These are phyloP conservation scores for Drosophila ironensis DNA, from an alignment of 1,140 invertebrate genomes.

Conservation along the genomic window DNA sequence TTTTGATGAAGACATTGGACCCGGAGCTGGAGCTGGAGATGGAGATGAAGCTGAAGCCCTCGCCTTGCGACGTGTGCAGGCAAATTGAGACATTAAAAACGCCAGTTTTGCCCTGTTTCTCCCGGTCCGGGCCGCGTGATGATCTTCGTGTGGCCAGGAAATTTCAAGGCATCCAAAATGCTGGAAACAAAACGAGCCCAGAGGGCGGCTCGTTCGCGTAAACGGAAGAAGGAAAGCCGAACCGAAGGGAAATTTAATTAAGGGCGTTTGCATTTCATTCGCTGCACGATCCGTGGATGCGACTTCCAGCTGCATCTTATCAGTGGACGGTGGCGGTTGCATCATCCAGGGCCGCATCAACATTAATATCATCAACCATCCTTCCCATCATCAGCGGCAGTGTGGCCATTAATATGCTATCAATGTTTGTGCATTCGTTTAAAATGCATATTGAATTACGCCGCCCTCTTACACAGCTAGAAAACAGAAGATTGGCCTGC, in stretches of 20 bases:
- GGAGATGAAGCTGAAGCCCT: background rate
- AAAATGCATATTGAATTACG: constrained; percentile 70
- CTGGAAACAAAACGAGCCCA: background rate
- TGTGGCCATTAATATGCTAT: constrained; percentile 70
- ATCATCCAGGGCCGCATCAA: constrained; percentile 29
- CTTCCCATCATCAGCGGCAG: constrained; percentile 14
- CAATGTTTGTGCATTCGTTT: constrained; percentile 77
- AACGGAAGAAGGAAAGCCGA: constrained; percentile 27
- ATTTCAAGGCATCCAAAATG: constrained; percentile 31
- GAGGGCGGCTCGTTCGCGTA: constrained; percentile 2
- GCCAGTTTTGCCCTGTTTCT: constrained; percentile 37
- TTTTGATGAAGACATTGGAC: constrained; percentile 75
- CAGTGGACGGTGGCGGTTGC: constrained; percentile 64
- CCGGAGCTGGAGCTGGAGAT: no score
- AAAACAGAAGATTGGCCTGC: background rate
- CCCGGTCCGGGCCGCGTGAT: constrained; percentile 23
- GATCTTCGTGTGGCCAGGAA: constrained; percentile 53
- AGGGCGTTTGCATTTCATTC: constrained; percentile 75
- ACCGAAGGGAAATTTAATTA: constrained; percentile 63
- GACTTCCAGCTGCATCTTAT: constrained; percentile 58
- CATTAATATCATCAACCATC: constrained; percentile 1
- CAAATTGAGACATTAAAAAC: constrained; percentile 79
- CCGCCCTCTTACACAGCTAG: constrained; percentile 2
- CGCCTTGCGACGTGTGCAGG: constrained; percentile 31
- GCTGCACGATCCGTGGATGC: constrained; percentile 12